These are phyloP conservation scores for Leucoraja ocellata DNA, from an alignment of 2,797 vertebrate species.

Conservation along the genomic window DNA sequence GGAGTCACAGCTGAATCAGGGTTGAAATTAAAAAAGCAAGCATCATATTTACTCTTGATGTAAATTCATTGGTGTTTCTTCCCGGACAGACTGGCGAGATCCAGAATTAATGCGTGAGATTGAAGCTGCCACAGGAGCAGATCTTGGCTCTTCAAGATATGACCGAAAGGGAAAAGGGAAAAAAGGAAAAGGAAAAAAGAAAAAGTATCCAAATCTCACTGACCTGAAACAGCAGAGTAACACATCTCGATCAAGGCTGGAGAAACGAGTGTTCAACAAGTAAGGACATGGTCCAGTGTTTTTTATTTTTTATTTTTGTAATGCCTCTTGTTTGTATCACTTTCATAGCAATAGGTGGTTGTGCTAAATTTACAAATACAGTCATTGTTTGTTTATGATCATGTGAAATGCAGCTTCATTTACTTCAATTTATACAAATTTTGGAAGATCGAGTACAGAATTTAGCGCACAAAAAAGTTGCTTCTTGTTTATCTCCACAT, in stretches of 20 bases:
- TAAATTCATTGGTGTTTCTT: not conserved
- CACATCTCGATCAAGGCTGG: constrained; percentile 73
- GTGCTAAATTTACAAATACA: too few species aligned
- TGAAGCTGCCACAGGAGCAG: constrained; percentile 75
- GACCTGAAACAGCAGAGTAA: constrained; percentile 74
- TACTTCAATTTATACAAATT: too few species aligned
- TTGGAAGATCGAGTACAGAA: too few species aligned
- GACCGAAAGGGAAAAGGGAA: constrained; percentile 55
- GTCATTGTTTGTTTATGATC: too few species aligned
- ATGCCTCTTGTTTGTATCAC: not conserved
- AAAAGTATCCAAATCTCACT: constrained; percentile 77
- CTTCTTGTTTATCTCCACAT: not conserved
- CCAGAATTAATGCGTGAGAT: constrained; percentile 81
- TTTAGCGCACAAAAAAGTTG: too few species aligned
- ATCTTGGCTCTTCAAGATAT: constrained; percentile 72
- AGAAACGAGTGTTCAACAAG: constrained; percentile 87
- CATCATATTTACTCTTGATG: not conserved
- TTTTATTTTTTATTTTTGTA: not conserved
- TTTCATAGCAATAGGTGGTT: too few species aligned
- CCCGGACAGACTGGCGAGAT: constrained; percentile 75
- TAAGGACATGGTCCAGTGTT: constrained; percentile 52
- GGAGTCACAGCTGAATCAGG: too few species aligned
- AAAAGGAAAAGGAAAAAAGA: constrained; percentile 64
- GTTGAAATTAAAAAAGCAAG: not conserved
- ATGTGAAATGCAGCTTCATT: too few species aligned